Conservation (phyloP, 1,140 invertebrate genomes). For the Sycobia sp. region DNA sequence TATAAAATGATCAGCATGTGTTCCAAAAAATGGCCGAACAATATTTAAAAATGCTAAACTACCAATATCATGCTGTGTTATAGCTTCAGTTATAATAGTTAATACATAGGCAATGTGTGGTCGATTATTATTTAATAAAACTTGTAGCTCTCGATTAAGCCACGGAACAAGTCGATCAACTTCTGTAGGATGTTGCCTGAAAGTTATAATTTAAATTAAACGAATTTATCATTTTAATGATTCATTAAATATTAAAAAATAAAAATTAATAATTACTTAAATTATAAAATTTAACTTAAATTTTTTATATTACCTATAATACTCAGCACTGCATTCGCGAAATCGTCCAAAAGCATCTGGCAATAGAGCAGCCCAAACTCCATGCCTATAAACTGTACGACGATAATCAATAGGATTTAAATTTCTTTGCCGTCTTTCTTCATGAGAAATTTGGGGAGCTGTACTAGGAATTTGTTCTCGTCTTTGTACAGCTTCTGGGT, state of each 20-base stretch:
- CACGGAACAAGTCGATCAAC: conserved; percentile 83
- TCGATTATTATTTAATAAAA: conserved; percentile 67
- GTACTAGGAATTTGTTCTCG: conserved; percentile 44
- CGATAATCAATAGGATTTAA: conserved; percentile 61
- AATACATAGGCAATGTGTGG: conserved; percentile 71
- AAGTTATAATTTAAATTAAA: conserved; percentile 45
- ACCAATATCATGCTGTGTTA: conserved; percentile 73
- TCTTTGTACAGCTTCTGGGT: conserved; percentile 46
- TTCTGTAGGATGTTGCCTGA: conserved; percentile 76
- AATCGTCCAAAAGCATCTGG: conserved; percentile 70
- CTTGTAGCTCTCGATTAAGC: conserved; percentile 84
- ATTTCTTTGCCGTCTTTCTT: conserved; percentile 43
- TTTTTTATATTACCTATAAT: conserved; percentile 67
- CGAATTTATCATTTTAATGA: neutral
- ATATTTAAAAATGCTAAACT: conserved; percentile 73
- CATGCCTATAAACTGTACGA: conserved; percentile 76
- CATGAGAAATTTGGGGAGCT: conserved; percentile 38
- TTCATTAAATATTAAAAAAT: neutral
- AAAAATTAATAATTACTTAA: neutral
- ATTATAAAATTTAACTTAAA: neutral
- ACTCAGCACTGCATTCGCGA: conserved; percentile 75
- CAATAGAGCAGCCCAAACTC: conserved; percentile 74
- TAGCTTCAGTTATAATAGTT: conserved; percentile 71
- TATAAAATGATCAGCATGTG: conserved; percentile 79
- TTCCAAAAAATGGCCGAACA: conserved; percentile 65